phyloP scores from a whole-genome alignment of 2,888 invertebrate species.

The Drosophila ustulata region DNA sequence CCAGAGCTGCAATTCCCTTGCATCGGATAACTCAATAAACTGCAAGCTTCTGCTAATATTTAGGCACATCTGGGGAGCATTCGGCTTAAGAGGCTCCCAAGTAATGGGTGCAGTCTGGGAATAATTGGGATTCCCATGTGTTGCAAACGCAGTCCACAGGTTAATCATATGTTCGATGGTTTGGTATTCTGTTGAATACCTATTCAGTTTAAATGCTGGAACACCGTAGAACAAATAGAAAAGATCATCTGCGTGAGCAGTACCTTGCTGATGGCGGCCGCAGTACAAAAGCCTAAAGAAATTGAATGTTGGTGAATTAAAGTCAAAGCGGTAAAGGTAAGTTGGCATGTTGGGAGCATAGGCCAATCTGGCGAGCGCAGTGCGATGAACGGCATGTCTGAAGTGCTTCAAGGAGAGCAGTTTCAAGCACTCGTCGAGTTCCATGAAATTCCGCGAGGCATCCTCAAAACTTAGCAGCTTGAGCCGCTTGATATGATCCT shows the following conservation, averaged over 20 bases:
- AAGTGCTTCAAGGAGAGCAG: not conserved
- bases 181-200: conserved; percentile 2
- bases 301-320: conserved; percentile 3
- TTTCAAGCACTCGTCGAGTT: not conserved
- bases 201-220: not conserved
- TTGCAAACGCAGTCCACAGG: conserved; percentile 10
- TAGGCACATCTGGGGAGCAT: not conserved
- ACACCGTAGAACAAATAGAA: conserved; percentile 9
- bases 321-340: conserved; percentile 13
- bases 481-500: not conserved
- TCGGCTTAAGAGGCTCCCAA: conserved; percentile 1
- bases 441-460: not conserved
- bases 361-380: conserved; percentile 4
- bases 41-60: conserved; percentile 3
- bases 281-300: conserved; percentile 1
- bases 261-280: not conserved
- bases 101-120: not conserved
- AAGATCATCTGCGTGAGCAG: conserved; percentile 8
- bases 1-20: not conserved
- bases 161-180: not conserved
- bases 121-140: conserved; percentile 6
- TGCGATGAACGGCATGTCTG: conserved; percentile 2
- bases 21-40: conserved; percentile 2
- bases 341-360: conserved; percentile 1
- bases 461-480: not conserved